Base-by-base conservation (phyloP, 2,888 invertebrate genomes). In the Phasia obesa region DNA sequence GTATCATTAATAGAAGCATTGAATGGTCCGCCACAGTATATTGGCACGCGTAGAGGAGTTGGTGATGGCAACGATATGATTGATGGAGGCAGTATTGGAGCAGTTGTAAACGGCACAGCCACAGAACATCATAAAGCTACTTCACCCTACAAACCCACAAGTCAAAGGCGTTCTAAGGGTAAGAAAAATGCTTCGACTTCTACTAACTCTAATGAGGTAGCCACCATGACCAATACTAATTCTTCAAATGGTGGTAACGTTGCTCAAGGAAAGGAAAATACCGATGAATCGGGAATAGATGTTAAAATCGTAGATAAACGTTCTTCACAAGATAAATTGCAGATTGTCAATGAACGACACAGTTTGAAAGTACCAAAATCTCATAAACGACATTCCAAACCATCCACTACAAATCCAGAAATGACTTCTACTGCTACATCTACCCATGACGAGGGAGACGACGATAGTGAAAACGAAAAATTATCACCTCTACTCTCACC, bases 1-100 rank as follows among this genome's bases (percentile, higher is more conserved):
- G 97, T 99, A 69, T 97, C 98, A 0, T 93, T 99, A 69, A 96
- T 99, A 86, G 99, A 99, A 92, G 99, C 99, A 4, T 93, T 99
- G 70, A 99, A 99, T 92, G 99, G 99, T 0, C 98, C 98, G 7
- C 95, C 91, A 15, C 90, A 90, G 62, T 89, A 88, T 80, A 88
- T 89, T 67, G 84, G 85, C 15, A 81, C 81, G 0, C 81, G 83
- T 19, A 59, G 59, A 23, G 84, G 84, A 42, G 62, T 75, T 1
- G 79, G 83, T 4, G 83, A 81, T 81, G 84, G 84, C 9, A 78
- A 78, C 31, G 85, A 85, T 67, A 70, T 87, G 78, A 86, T 86
- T 2, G 42, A 93, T 93, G 65, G 92, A 93, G 85, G 89, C 1
- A 60, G 27, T 89, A 67, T 89, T 69, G 90, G 93, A 44, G 93